Evolutionary conservation across 2,888 invertebrate species (phyloP).

Genomic region (Drosophila seclusa): DNA sequence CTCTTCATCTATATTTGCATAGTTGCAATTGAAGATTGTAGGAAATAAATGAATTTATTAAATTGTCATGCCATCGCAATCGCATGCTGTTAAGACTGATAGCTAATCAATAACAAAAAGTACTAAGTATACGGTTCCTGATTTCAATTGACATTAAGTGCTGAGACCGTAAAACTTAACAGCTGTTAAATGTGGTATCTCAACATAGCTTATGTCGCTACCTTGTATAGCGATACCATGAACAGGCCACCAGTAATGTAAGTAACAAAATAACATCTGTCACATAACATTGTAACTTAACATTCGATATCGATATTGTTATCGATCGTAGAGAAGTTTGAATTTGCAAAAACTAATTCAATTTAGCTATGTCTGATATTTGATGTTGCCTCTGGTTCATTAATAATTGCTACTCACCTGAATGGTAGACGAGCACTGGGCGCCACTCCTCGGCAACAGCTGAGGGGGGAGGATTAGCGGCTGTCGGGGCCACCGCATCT

Average conservation of each 20-base stretch:
- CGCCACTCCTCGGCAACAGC: slow-evolving; percentile 61
- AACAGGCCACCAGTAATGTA: neutral
- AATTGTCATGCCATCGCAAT: no score
- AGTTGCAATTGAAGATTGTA: neutral
- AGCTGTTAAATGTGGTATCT: neutral
- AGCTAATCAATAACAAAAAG: neutral
- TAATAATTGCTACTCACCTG: slow-evolving; percentile 60
- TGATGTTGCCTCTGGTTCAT: neutral
- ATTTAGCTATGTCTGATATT: neutral
- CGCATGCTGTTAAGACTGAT: neutral
- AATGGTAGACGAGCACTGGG: slow-evolving; percentile 72
- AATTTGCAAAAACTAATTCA: neutral
- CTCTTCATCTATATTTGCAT: neutral
- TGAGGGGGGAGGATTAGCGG: slow-evolving; percentile 28
- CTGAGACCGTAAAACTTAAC: neutral
- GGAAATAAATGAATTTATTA: neutral
- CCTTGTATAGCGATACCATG: neutral
- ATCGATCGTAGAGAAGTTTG: neutral
- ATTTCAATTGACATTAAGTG: neutral
- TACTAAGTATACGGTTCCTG: neutral
- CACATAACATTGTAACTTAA: neutral
- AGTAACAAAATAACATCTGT: neutral
- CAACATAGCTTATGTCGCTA: neutral
- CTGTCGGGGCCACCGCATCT: slow-evolving; percentile 42
- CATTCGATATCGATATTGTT: neutral